Base-by-base conservation (phyloP, 1,140 invertebrate species). In the Zaprionus vittiger region DNA sequence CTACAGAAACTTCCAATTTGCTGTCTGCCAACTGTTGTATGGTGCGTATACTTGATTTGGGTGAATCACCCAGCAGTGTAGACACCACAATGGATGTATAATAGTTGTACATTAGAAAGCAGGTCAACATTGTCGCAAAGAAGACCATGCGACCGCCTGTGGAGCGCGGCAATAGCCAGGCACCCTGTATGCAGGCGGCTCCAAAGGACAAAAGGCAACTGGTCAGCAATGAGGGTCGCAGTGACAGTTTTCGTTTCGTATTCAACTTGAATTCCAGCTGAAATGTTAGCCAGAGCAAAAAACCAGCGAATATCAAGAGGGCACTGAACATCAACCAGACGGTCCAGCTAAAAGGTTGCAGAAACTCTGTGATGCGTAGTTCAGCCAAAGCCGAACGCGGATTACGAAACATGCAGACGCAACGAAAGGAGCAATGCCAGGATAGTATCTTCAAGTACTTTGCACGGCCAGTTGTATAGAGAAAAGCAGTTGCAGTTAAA, bases 61-160 rank as follows among this genome's bases (percentile, higher is more conserved):
- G 74, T 0, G 87, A 79, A 15, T 79, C 70, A 0, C 87, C 91
- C 56, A 92, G 28, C 15, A 92, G 47, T 6, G 76, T 79, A 17
- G 91, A 91, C 0, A 92, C 91, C 52, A 92, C 87, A 44, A 92
- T 67, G 2, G 91, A 92, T 5, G 91, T 92, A 56, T 92, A 92
- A 62, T 92, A 92, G 49, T 92, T 92, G 65, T 92, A 92, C 67
- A 92, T 81, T 1, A 92, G 47, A 31, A 91, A 92, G 0, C 78
- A 84, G 9, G 78, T 79, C 14, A 92, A 26, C 72, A 87, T 90
- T 4, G 92, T 37, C 2, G 83, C 79, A 56, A 83, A 84, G 47
- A 92, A 92, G 6, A 73, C 79, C 69, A 92, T 91, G 11, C 91
- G 77, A 1, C 91, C 91, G n/a, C 91, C 91, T 6, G 77, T 77